A percentile compares a stretch with the other conserved stretches of the same genome.
phyloP scores from a whole-genome alignment of 2,888 invertebrate species.

The Eristalinus aeneus region DNA sequence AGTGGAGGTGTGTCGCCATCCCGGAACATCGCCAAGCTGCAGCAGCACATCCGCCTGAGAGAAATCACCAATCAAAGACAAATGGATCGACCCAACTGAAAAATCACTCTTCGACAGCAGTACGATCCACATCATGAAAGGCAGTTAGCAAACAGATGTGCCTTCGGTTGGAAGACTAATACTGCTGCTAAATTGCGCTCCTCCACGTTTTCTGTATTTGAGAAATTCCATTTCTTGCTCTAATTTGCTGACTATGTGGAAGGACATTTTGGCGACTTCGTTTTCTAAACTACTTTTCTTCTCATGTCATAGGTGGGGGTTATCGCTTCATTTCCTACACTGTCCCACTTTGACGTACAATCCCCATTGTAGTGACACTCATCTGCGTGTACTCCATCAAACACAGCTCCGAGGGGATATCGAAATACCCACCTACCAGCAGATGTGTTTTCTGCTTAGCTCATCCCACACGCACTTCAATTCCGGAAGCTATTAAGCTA shows the following conservation, averaged over 20 bases:
- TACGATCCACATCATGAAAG: too few species aligned
- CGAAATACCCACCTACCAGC: background rate
- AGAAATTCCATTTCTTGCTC: too few species aligned
- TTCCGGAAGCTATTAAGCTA: conserved; percentile 64
- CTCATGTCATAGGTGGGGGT: too few species aligned
- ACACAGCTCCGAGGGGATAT: background rate
- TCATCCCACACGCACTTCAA: background rate
- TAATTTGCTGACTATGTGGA: too few species aligned
- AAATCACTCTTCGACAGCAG: conserved; percentile 60
- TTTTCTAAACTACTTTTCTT: too few species aligned
- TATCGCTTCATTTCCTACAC: too few species aligned
- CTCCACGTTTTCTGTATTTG: too few species aligned
- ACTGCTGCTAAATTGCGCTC: too few species aligned
- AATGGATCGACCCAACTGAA: conserved; percentile 43
- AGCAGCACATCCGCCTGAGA: conserved; percentile 20
- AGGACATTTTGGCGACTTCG: too few species aligned
- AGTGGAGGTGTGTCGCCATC: conserved; percentile 4
- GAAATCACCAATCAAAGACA: conserved; percentile 62
- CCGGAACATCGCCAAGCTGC: conserved; percentile 1
- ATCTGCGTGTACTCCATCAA: background rate
- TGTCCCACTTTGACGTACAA: background rate
- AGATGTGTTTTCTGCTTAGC: background rate
- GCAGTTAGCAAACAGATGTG: too few species aligned
- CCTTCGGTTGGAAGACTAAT: too few species aligned
- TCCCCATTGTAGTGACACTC: background rate